These are phyloP conservation scores for Masticophis lateralis DNA, from an alignment of 2,797 vertebrate genomes.

Conservation along the genomic window DNA sequence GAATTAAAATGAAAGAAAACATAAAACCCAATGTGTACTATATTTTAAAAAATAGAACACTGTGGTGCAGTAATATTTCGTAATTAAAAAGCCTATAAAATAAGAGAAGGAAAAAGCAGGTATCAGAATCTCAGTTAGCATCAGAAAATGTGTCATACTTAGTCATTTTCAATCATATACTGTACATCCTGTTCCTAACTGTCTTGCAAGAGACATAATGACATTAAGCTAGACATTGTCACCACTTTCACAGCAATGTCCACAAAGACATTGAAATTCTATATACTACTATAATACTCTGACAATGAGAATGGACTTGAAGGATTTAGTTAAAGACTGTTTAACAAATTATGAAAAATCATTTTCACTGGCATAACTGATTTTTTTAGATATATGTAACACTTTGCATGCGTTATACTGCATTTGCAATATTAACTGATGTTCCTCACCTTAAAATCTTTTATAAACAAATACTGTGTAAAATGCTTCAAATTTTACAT, in stretches of 20 bases:
- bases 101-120: slow-evolving; percentile 72
- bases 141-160: slow-evolving; percentile 74
- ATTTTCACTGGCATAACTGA: slow-evolving; percentile 70
- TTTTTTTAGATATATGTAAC: slow-evolving; percentile 69
- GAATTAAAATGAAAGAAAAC: slow-evolving; percentile 54
- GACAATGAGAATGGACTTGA: slow-evolving; percentile 79
- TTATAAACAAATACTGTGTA: slow-evolving; percentile 52
- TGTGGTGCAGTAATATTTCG: slow-evolving; percentile 67
- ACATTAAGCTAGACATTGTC: slow-evolving; percentile 78
- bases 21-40: slow-evolving; percentile 36
- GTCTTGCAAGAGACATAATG: slow-evolving; percentile 77
- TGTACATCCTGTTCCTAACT: slow-evolving; percentile 77
- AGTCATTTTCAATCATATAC: slow-evolving; percentile 78
- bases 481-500: slow-evolving; percentile 54
- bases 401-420: slow-evolving; percentile 75
- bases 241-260: slow-evolving; percentile 82
- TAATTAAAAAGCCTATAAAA: slow-evolving; percentile 68
- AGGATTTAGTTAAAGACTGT: slow-evolving; percentile 75
- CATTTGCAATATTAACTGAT: slow-evolving; percentile 55
- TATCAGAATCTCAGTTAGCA: slow-evolving; percentile 73
- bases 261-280: slow-evolving; percentile 83
- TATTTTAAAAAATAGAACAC: slow-evolving; percentile 69
- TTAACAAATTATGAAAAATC: slow-evolving; percentile 74
- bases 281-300: slow-evolving; percentile 82
- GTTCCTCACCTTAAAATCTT: slow-evolving; percentile 53